Conservation (phyloP, 2,113 vertebrate genomes). For the Myotis brandtii region DNA sequence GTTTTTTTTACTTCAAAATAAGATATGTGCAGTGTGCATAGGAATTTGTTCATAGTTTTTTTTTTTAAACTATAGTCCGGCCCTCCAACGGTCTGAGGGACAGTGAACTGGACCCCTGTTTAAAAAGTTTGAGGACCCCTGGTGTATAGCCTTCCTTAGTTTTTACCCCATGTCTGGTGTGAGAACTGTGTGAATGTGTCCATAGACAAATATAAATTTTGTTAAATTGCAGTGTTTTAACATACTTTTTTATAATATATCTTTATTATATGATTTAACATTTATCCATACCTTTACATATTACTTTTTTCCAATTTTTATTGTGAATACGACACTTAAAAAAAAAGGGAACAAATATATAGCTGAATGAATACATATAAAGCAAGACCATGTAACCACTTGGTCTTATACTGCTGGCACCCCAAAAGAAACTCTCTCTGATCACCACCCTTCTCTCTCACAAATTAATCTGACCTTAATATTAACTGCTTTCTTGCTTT, state of each 20-base stretch:
- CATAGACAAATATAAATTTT: neutral
- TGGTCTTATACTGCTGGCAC: neutral
- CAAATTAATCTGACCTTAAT: neutral
- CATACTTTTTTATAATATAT: neutral
- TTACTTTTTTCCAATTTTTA: neutral
- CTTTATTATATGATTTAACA: neutral
- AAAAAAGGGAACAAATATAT: neutral
- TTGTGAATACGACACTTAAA: neutral
- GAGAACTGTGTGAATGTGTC: neutral
- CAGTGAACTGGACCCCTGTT: too few relatives aligned
- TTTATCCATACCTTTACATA: neutral
- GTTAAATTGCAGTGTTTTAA: neutral
- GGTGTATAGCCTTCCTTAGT: neutral
- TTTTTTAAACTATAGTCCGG: too few relatives aligned
- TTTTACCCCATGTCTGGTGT: neutral
- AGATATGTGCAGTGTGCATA: too few relatives aligned
- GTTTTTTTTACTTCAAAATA: too few relatives aligned
- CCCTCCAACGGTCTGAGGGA: too few relatives aligned
- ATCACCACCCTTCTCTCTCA: neutral
- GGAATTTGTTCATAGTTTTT: too few relatives aligned
- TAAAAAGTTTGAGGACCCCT: too few relatives aligned
- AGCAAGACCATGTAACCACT: neutral
- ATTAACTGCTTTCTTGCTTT: neutral
- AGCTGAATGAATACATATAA: neutral
- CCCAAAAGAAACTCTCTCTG: neutral